Evolutionary conservation across 1,140 invertebrate species (phyloP), one percentile per base, ranked within the genome.

Genomic region (Hesperophylax magnus): DNA sequence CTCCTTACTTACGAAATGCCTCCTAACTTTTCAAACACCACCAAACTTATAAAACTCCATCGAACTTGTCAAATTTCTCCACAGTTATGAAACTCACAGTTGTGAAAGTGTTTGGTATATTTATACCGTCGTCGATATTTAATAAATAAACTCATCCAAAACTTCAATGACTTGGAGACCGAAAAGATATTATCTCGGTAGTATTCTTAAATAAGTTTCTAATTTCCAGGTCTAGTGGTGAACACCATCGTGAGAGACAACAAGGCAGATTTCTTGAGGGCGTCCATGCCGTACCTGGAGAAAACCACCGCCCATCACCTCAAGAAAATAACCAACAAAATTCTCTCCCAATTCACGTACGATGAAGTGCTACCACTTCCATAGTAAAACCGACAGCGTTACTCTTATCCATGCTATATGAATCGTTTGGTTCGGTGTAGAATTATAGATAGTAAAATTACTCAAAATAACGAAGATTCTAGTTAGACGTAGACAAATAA

Each of bases 211-310:
- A 18, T 60, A 3, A 9, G 18, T 72, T 17, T n/a, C 20, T 22
- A 24, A 15, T 8, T 85, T 81, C 9, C 85, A 90, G 89, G 86
- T 77, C 90, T 92, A 3, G 89, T 93, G 15, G 88, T 93, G 0
- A 94, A 94, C 83, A 86, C 87, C 24, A 91, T 91, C 0, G 91
- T 94, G 17, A 93, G 94, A 81, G 90, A 90, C 67, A 94, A 94
- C 84, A 90, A 92, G 76, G 89, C 89, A 2, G 88, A 91, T 2
- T 93, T 94, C 84, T 77, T 93, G 3, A 88, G 87, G 18, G 92
- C 93, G 31, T 85, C 93, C 2, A 89, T 91, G 81, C 93, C 93
- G 0, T 85, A 91, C 2, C 86, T 94, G 14, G 92, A 94, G 83
- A 91, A 87, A 79, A 91, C 91, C 0, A 87, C 93, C 0, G 87